Base-by-base conservation (phyloP, 2,888 invertebrate species). In the Oscheius myriophilus region DNA sequence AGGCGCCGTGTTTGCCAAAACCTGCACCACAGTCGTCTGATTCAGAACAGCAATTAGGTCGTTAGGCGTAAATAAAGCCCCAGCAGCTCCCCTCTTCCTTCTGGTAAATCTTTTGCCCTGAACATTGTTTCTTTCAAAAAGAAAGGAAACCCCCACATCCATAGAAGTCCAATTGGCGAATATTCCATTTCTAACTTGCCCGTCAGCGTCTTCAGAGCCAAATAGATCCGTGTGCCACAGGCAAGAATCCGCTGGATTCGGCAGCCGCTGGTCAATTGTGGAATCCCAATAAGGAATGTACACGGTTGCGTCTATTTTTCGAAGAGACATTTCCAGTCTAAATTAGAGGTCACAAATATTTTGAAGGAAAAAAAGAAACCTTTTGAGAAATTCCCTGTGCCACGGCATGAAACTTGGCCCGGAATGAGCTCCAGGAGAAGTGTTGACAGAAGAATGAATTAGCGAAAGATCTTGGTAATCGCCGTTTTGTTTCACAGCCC, bases 201-300 rank as follows among this genome's bases (percentile, higher is more conserved):
- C 33, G 9, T 33, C 33, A 33, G 3, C 33, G 9, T 9, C 9
- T 9, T 33, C 33, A 9, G 3, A 33, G 9, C 33, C 33, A 33
- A 55, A 23, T 3, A 55, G 18, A 2, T 55, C 55, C 2, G 55
- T 14, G 2, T 18, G 21, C 55, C 55, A 55, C 55, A 55, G 21
- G 1, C 21, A 21, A 3, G 55, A 55, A 12, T 55, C 23, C 26
- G 9, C 26, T 18, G 55, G 39, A 39, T 26, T 55, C 1, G 21
- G 14, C 1, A 55, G 11, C 1, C 11, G 12, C 11, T 18, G 21
- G 25, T 55, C 55, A 39, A 55, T 18, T 11, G 55, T 33, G n/a
- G 55, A 55, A 25, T 55, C 55, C 55, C 55, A 55, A 55, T 55
- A 55, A 55, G 55, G 55, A n/a, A 55, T 14, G n/a, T 2, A 18